phyloP scores from a whole-genome alignment of 2,113 vertebrate genomes.

The Damaliscus lunatus region DNA sequence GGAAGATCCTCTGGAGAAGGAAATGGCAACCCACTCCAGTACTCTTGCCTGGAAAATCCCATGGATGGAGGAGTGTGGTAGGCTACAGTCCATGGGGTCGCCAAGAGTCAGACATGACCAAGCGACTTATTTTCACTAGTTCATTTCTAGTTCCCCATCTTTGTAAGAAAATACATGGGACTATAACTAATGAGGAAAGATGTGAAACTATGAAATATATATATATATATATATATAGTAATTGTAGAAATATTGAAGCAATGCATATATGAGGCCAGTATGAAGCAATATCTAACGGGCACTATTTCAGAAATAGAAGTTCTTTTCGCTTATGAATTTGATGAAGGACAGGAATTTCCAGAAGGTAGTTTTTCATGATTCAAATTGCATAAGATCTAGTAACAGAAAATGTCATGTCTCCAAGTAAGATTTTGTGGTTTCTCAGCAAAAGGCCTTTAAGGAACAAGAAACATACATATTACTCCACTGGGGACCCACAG shows the following conservation, averaged over 20 bases:
- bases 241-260: background rate
- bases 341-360: background rate
- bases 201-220: background rate
- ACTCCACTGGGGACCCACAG: background rate
- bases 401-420: background rate
- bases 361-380: background rate
- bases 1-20: background rate
- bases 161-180: background rate
- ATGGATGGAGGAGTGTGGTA: accelerated
- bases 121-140: background rate
- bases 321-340: background rate
- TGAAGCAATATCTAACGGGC: background rate
- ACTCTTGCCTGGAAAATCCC: background rate
- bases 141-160: background rate
- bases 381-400: background rate
- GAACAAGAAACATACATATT: background rate
- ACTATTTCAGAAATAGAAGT: background rate
- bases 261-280: background rate
- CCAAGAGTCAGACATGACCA: background rate
- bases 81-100: background rate
- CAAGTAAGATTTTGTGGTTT: slow-evolving; percentile 7
- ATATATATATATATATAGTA: background rate
- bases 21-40: background rate
- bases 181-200: background rate
- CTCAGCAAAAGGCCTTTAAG: background rate